These are phyloP conservation scores for Hypomesus transpacificus DNA, from an alignment of 2,113 vertebrate species.

Conservation along the genomic window DNA sequence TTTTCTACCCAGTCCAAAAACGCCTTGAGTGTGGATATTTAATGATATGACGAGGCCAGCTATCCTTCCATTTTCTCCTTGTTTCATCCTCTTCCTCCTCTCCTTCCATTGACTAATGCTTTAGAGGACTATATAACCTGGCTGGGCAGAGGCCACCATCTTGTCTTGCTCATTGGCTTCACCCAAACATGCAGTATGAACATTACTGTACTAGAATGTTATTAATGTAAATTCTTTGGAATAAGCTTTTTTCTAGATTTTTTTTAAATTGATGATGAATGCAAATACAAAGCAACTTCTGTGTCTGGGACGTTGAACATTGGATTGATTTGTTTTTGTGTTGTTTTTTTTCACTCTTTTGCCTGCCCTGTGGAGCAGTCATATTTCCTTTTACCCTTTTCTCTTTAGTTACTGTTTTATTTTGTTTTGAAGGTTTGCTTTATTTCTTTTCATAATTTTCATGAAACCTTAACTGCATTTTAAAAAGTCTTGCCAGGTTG, in stretches of 20 bases:
- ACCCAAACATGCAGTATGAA: slow-evolving; percentile 73
- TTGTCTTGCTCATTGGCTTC: slow-evolving; percentile 59
- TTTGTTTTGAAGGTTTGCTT: slow-evolving; percentile 38
- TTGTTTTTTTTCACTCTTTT: slow-evolving; percentile 49
- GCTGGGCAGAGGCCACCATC: slow-evolving; percentile 69
- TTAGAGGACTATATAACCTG: slow-evolving; percentile 6
- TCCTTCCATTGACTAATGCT: slow-evolving; percentile 10
- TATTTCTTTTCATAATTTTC: slow-evolving; percentile 68
- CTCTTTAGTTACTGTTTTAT: slow-evolving; percentile 68
- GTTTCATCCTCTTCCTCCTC: slow-evolving; percentile 49
- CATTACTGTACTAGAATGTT: slow-evolving; percentile 57
- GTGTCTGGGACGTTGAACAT: slow-evolving; percentile 74
- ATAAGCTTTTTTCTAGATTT: slow-evolving; percentile 68
- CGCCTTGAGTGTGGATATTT: slow-evolving; percentile 80
- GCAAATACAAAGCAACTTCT: slow-evolving; percentile 65
- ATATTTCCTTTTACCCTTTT: slow-evolving; percentile 51
- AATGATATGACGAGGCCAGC: slow-evolving; percentile 65
- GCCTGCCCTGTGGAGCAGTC: slow-evolving; percentile 83
- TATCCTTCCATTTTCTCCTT: slow-evolving; percentile 62
- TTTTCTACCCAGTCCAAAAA: slow-evolving; percentile 65
- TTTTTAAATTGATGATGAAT: slow-evolving; percentile 59
- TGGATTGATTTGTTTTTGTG: slow-evolving; percentile 25
- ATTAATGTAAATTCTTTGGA: slow-evolving; percentile 49
- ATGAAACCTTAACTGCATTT: slow-evolving; percentile 69
- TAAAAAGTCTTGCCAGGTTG: slow-evolving; percentile 78